Evolutionary conservation across 64 coral and sea anemone species (phyloP), one percentile per base, ranked within the genome.

Genomic region (Stichodactyla helianthus): DNA sequence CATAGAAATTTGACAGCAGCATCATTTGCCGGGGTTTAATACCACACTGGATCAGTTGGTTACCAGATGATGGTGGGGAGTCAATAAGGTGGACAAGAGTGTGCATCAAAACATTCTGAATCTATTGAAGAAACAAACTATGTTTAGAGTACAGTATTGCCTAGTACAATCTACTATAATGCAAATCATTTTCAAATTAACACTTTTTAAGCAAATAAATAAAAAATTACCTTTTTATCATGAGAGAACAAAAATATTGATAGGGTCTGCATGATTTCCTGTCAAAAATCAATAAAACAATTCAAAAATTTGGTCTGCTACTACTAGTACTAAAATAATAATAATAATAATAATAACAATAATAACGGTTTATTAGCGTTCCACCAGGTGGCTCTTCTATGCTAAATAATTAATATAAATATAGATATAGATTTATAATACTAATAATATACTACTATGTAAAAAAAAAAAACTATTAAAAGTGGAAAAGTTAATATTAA

Each of bases 261-360:
- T 50, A 95, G 53, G 23, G 89, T 27, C 56, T 95, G 74, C 18
- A 95, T 25, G 59, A 95, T 89, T 25, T 89, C 88, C 93, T 95
- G 50, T n/a, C 85, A 76, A 81, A 15, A 71, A 79, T 55, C 6
- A 56, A 22, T n/a, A 77, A 18, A 79, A 74, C 7, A 28, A 55
- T 5, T 15, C 50, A 14, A 55, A 70, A 84, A 60, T 54, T 71
- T 18, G 55, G 27, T 82, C 35, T 44, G 4, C 35, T 44, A n/a
- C n/a, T n/a, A n/a, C n/a, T n/a, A n/a, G n/a, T n/a, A n/a, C n/a
- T n/a, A n/a, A n/a, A n/a, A n/a, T n/a, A n/a, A n/a, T n/a, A n/a
- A n/a, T n/a, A n/a, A n/a, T n/a, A n/a, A n/a, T n/a, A n/a, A n/a
- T n/a, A n/a, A n/a, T n/a, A n/a, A n/a, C n/a, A n/a, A n/a, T n/a